These are phyloP conservation scores for Varecia variegata DNA, from an alignment of 2,797 vertebrate genomes.

Conservation along the genomic window DNA sequence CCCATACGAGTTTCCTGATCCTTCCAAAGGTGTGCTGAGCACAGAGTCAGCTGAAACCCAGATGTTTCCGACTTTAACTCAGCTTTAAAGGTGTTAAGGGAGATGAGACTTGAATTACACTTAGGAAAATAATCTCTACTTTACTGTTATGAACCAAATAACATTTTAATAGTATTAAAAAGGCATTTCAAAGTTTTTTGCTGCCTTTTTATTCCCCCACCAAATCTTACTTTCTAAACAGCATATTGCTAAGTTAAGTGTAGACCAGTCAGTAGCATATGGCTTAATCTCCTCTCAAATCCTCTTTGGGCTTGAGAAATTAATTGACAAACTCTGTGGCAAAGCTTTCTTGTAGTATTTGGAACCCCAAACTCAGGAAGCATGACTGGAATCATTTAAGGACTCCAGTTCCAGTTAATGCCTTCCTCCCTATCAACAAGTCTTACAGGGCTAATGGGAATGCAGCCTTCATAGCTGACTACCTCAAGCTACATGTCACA, in stretches of 20 bases:
- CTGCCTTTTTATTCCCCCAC: background rate
- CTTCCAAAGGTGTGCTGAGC: background rate
- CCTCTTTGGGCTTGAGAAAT: slow-evolving; percentile 58
- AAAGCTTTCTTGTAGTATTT: slow-evolving; percentile 56
- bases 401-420: background rate
- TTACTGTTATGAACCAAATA: slow-evolving; percentile 53
- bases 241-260: slow-evolving; percentile 61
- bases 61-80: slow-evolving; percentile 25
- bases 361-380: slow-evolving; percentile 38
- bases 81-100: slow-evolving; percentile 50
- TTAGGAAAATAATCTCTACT: slow-evolving; percentile 60
- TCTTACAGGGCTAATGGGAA: background rate
- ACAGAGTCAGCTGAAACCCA: slow-evolving; percentile 5
- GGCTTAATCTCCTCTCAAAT: slow-evolving; percentile 60
- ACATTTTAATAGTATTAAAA: slow-evolving; percentile 57
- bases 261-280: slow-evolving; percentile 62
- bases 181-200: slow-evolving; percentile 34
- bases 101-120: slow-evolving; percentile 60
- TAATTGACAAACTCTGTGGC: slow-evolving; percentile 61
- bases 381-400: slow-evolving; percentile 9
- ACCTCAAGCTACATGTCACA: background rate
- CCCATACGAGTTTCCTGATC: background rate
- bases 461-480: background rate
- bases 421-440: background rate
- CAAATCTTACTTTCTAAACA: slow-evolving; percentile 57